Percentiles rank a stretch among this genome's conserved stretches.
phyloP scores from a whole-genome alignment of 2,888 invertebrate genomes.

The Hirtodrosophila histrioides region DNA sequence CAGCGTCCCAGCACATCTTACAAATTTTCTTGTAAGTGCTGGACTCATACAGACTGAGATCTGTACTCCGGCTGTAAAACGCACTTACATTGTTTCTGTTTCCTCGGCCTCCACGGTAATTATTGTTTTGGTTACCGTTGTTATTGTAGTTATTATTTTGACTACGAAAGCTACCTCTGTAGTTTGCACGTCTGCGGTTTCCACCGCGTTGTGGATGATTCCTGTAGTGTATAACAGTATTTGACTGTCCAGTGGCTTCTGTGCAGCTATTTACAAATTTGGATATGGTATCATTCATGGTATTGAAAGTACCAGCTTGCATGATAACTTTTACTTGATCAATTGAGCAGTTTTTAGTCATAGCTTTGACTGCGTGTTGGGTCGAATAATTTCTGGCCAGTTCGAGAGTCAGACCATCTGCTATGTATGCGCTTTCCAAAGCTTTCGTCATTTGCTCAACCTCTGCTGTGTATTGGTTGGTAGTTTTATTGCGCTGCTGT shows the following conservation, averaged over 20 bases:
- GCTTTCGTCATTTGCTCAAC: slow-evolving; percentile 16
- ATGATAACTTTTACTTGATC: slow-evolving; percentile 12
- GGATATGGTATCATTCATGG: slow-evolving; percentile 6
- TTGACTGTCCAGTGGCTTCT: slow-evolving; percentile 6
- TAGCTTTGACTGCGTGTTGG: slow-evolving; percentile 25
- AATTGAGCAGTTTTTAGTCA: slow-evolving; percentile 22
- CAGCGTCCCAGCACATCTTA: no score
- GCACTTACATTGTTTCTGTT: no score
- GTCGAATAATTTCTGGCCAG: slow-evolving; percentile 24
- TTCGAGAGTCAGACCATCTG: slow-evolving; percentile 14
- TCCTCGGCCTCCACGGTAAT: slow-evolving; percentile 1
- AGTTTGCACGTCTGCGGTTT: slow-evolving; percentile 1
- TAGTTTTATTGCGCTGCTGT: slow-evolving; percentile 25
- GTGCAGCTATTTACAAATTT: slow-evolving; percentile 17
- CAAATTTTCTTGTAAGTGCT: no score
- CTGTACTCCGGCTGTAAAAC: no score
- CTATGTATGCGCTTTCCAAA: slow-evolving; percentile 22
- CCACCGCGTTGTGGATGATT: background rate
- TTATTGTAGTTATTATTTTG: slow-evolving; percentile 1
- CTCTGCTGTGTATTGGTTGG: slow-evolving; percentile 14
- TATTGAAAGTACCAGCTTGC: slow-evolving; percentile 58
- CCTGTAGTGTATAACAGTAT: slow-evolving; percentile 1
- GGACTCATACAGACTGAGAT: no score
- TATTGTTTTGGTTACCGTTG: slow-evolving; percentile 4
- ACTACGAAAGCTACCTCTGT: background rate